Evolutionary conservation across 2,797 vertebrate species (phyloP).

Genomic region (Spinus olivaceus): DNA sequence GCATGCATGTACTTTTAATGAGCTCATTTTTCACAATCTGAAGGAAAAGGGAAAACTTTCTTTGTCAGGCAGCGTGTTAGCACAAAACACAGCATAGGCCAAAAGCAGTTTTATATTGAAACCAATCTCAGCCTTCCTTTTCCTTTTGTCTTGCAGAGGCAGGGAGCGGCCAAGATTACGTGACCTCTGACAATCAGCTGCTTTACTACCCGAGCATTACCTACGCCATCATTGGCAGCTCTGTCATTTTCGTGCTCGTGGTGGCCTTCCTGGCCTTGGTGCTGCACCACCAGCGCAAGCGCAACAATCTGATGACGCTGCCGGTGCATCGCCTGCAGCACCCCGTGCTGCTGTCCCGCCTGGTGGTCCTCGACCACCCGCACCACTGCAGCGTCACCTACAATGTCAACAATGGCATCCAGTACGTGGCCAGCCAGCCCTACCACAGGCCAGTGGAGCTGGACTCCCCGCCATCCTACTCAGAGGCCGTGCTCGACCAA

Average conservation of each 20-base stretch:
- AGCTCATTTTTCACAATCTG: background rate
- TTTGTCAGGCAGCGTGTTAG: background rate
- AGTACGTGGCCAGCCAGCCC: constrained; percentile 84
- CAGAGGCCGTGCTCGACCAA: constrained; percentile 90
- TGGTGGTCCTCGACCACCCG: constrained; percentile 91
- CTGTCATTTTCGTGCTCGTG: constrained; percentile 92
- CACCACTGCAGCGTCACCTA: constrained; percentile 84
- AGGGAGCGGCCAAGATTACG: constrained; percentile 88
- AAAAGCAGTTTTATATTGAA: background rate
- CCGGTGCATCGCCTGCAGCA: constrained; percentile 89
- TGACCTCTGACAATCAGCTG: constrained; percentile 90
- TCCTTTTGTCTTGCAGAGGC: constrained; percentile 75
- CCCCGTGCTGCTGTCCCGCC: constrained; percentile 90
- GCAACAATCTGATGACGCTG: constrained; percentile 89
- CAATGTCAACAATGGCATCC: constrained; percentile 85
- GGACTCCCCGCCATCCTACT: constrained; percentile 93
- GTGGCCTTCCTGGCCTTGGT: constrained; percentile 91
- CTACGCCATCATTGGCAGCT: constrained; percentile 94
- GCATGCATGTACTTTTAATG: background rate
- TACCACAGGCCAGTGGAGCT: constrained; percentile 79
- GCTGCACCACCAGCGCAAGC: constrained; percentile 94
- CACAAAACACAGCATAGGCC: background rate
- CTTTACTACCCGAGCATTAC: constrained; percentile 96
- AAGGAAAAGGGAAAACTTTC: background rate
- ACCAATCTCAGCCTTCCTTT: background rate